Evolutionary conservation across 30 jellyfish, hydroid and myxozoan genomes (phyloP), one percentile per base, ranked within the genome.

Genomic region (Haliclystus octoradiatus): DNA sequence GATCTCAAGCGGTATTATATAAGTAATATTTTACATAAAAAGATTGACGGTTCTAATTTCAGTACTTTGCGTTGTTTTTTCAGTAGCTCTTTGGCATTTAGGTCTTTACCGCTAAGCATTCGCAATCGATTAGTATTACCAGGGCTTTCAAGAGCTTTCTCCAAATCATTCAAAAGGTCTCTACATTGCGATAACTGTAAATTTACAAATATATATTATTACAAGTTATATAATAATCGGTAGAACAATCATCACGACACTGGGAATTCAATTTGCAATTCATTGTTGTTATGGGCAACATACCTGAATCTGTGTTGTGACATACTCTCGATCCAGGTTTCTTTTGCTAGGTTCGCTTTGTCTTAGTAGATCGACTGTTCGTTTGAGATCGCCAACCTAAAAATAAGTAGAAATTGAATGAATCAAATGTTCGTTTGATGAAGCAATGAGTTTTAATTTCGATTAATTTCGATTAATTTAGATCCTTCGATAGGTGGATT

Each of bases 91-190:
- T 77, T 89, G 52, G 52, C 63, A 35, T 49, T 29, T 31, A 89
- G 93, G 28, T 85, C 96, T 40, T 65, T 78, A 12, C 96, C 96
- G n/a, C 83, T 77, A 3, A 85, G 74, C 52, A 85, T 26, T 50
- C 96, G 49, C 14, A 85, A 69, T 40, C 93, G 71, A 64, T 79
- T 93, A 68, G 83, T 69, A 28, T 71, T 71, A 49, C 74, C 49
- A 19, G 96, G 90, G 47, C 78, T 75, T 52, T 85, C 96, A 5
- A 85, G 57, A 7, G 76, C 62, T 52, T 85, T 61, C 71, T 85
- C 96, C 74, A 85, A 50, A 50, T 85, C 93, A 35, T 77, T 25
- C 50, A 85, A 63, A 53, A 77, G 61, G 51, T 73, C 93, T 49
- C 78, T 93, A 61, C 93, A 76, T 78, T 85, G 94, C 34, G 84